phyloP scores from a whole-genome alignment of 2,113 vertebrate species.

The Microcebus tavaratra region DNA sequence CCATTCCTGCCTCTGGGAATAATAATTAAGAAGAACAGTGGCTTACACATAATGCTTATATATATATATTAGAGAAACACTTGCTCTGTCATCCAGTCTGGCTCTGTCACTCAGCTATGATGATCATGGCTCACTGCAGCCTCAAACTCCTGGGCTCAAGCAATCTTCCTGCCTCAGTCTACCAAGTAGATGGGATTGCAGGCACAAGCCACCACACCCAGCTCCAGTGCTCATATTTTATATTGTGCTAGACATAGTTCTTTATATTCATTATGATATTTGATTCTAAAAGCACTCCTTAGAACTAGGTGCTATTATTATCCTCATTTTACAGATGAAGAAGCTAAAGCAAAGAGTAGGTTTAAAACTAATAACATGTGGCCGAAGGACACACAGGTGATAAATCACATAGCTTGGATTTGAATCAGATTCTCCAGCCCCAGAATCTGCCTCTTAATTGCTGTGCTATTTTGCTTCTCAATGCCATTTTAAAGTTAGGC shows the following conservation, averaged over 20 bases:
- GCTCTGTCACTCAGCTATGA: too few species aligned
- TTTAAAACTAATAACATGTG: neutral
- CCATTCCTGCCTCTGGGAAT: neutral
- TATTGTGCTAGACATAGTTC: neutral
- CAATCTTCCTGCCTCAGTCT: too few species aligned
- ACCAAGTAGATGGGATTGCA: too few species aligned
- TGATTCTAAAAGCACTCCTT: neutral
- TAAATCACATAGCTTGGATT: neutral
- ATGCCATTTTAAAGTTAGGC: neutral
- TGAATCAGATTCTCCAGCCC: neutral
- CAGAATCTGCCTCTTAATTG: neutral
- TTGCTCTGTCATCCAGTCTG: too few species aligned
- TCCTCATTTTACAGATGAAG: neutral
- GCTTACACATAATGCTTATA: neutral
- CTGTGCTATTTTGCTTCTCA: neutral
- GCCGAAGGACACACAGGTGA: neutral
- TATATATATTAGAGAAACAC: too few species aligned
- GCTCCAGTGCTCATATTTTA: neutral
- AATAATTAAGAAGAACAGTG: neutral
- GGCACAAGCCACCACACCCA: too few species aligned
- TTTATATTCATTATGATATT: neutral
- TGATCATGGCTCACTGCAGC: too few species aligned
- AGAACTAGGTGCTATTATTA: neutral
- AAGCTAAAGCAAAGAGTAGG: neutral
- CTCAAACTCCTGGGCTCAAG: too few species aligned